Evolutionary conservation across 2,888 invertebrate genomes (phyloP).

Genomic region (Drosophila prolongata): DNA sequence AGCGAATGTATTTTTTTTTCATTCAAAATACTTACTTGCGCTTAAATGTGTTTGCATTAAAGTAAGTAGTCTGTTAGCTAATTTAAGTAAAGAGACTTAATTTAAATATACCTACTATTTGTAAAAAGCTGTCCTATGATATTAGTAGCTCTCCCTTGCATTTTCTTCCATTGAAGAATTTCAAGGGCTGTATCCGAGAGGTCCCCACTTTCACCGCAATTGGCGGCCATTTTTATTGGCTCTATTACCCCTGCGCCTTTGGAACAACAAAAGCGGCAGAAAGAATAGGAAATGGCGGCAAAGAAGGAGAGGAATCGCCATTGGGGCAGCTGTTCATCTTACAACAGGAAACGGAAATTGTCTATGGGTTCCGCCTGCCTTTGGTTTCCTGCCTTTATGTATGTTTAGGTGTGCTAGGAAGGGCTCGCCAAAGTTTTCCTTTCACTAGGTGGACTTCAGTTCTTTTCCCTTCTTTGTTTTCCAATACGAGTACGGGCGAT

Average conservation of each 20-base stretch:
- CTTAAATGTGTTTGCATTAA: no score
- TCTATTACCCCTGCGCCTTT: constrained; percentile 55
- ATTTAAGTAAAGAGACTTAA: neutral
- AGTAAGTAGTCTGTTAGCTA: neutral
- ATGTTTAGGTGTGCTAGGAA: constrained; percentile 12
- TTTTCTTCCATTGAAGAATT: neutral
- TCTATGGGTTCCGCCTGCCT: constrained; percentile 66
- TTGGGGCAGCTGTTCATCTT: constrained; percentile 58
- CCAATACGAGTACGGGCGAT: constrained; percentile 29
- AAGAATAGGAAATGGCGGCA: constrained; percentile 5
- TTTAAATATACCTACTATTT: no score
- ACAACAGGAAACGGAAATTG: constrained; percentile 75
- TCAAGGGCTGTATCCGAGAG: neutral
- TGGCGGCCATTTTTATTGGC: constrained; percentile 64
- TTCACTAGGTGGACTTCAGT: constrained; percentile 21
- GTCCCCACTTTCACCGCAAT: constrained; percentile 39
- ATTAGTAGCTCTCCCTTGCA: no score
- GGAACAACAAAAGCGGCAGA: constrained; percentile 34
- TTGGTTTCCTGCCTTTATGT: constrained; percentile 25
- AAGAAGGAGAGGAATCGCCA: neutral
- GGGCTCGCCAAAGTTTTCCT: constrained; percentile 45
- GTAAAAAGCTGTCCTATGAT: no score
- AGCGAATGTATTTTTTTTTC: no score
- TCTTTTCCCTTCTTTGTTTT: constrained; percentile 30
- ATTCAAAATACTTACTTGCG: no score